Base-by-base conservation (phyloP, 2,797 vertebrate species). In the Crossoptilon crossoptilon region DNA sequence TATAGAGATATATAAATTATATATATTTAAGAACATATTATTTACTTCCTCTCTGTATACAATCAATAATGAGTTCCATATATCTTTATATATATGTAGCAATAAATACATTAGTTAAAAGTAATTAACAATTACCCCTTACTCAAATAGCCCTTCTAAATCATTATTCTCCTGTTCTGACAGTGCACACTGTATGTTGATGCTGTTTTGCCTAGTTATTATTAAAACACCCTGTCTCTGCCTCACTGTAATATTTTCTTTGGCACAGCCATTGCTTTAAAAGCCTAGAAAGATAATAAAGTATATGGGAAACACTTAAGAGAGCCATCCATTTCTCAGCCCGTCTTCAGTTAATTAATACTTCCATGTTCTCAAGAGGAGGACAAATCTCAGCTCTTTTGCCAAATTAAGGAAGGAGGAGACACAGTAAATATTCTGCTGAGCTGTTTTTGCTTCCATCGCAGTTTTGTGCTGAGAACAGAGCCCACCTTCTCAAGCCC, bases 341-440 rank as follows among this genome's bases (percentile, higher is more conserved):
- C 93, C 15, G 24, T 95, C 91, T 84, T 91, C 87, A 78, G 83
- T 91, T 97, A 97, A 96, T 97, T 97, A 97, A 96, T 97, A 96
- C 91, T 83, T 69, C 46, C 76, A 27, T 71, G 2, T 95, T 91
- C 95, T 96, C 91, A 51, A 78, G 95, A 93, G 95, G 58, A 94
- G 87, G 77, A 95, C 93, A 96, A 96, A 96, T 97, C 93, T 90
- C 51, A 67, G 92, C 91, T 97, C 90, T 92, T 94, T 91, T 1
- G 10, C 93, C 94, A 94, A 96, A 96, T 96, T 85, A 96, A 95
- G 81, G 86, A 63, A 94, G 82, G 91, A 88, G 31, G 89, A 95
- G 82, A 82, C 4, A 7, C 78, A 88, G 91, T 94, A 94, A 96
- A 94, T 96, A 95, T 87, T 88, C 80, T 46, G 31, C 84, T 48